Percentiles rank a stretch among this genome's conserved stretches.
phyloP scores from a whole-genome alignment of 2,888 invertebrate species.

The Escarpia spicata region DNA sequence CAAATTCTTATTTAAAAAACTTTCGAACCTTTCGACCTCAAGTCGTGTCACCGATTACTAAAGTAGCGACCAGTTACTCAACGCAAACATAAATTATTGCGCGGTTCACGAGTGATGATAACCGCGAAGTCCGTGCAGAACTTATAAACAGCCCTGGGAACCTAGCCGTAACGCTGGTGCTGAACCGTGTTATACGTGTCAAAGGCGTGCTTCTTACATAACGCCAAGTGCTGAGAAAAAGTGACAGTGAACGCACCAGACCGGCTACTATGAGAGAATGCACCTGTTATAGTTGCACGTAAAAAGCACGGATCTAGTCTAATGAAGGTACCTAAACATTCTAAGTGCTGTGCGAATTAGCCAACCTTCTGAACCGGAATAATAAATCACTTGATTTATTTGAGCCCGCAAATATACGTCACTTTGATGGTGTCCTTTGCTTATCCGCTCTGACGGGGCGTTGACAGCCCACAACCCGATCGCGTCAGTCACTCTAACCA shows the following conservation, averaged over 20 bases:
- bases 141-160: not conserved
- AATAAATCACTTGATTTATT: conserved; percentile 6
- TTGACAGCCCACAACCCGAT: not conserved
- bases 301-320: not conserved
- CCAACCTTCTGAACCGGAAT: not conserved
- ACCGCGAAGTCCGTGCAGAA: not conserved
- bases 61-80: not conserved
- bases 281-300: not conserved
- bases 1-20: not conserved
- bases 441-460: not conserved
- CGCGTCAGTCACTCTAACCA: not conserved
- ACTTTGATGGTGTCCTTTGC: not conserved
- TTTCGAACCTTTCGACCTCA: not conserved
- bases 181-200: not conserved
- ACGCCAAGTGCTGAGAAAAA: not conserved
- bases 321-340: not conserved
- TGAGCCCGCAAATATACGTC: not conserved
- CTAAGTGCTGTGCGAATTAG: conserved; percentile 8
- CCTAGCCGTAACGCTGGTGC: not conserved
- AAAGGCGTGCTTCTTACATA: not conserved
- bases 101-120: not conserved
- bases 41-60: not conserved
- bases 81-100: not conserved
- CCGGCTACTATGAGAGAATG: not conserved
- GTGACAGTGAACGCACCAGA: not conserved